Conservation (phyloP, 2,797 vertebrate species). For the Hippoglossus hippoglossus region DNA sequence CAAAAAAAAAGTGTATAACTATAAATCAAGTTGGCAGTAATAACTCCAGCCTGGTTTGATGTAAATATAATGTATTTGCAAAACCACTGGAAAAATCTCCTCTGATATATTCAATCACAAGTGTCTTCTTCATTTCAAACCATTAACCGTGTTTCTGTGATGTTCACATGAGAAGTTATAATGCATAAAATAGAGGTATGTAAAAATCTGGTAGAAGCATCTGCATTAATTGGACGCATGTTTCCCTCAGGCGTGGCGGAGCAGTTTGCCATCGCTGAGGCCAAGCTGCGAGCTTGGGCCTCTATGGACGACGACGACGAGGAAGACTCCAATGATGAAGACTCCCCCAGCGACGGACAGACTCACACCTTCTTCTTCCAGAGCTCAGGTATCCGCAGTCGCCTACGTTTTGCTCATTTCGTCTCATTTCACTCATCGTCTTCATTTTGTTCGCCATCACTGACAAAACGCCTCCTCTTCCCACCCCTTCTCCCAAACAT, state of each 20-base stretch:
- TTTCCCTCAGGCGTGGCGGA: constrained; percentile 89
- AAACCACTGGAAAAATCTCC: too few species aligned
- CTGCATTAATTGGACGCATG: constrained; percentile 2
- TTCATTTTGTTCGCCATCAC: constrained; percentile 29
- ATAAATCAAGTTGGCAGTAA: too few species aligned
- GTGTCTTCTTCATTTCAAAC: too few species aligned
- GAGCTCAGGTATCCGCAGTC: constrained; percentile 75
- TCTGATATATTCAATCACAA: too few species aligned
- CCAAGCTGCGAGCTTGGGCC: constrained; percentile 97
- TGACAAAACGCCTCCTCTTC: constrained; percentile 46
- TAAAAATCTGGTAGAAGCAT: too few species aligned
- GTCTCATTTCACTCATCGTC: constrained; percentile 29
- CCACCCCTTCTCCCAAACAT: constrained; percentile 6
- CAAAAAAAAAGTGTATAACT: too few species aligned
- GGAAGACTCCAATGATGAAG: constrained; percentile 90
- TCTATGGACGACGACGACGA: constrained; percentile 92
- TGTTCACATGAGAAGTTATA: too few species aligned
- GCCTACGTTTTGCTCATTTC: neutral
- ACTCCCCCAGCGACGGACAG: constrained; percentile 69
- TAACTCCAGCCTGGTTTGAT: too few species aligned
- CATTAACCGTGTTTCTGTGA: too few species aligned
- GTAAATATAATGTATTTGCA: too few species aligned
- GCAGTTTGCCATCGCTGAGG: constrained; percentile 97
- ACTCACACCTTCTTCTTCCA: constrained; percentile 50
- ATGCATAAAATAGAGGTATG: too few species aligned